Evolutionary conservation across 2,797 vertebrate species (phyloP).

Genomic region (Carapus acus): DNA sequence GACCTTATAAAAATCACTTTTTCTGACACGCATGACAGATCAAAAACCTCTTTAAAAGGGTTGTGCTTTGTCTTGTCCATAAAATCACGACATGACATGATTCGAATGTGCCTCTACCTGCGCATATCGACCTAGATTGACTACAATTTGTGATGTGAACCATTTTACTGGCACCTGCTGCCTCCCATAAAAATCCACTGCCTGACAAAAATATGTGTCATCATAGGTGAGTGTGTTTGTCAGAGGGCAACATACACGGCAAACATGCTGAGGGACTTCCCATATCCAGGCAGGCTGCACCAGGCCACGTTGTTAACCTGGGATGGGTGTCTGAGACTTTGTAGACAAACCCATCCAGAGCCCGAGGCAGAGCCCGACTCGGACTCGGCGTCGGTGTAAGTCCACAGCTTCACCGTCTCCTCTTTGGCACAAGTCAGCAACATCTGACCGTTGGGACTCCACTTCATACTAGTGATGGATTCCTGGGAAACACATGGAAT

Average conservation of each 20-base stretch:
- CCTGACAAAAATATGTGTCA: too few species aligned
- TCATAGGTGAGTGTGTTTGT: too few species aligned
- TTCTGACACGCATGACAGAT: neutral
- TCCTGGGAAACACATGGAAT: conserved; percentile 76
- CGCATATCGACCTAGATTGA: neutral
- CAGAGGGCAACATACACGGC: conserved; percentile 73
- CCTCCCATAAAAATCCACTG: neutral
- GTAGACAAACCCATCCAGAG: conserved; percentile 79
- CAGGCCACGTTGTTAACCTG: conserved; percentile 86
- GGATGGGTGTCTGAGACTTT: conserved; percentile 81
- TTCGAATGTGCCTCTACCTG: neutral
- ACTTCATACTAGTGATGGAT: conserved; percentile 82
- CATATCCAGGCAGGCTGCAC: conserved; percentile 80
- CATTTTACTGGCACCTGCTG: neutral
- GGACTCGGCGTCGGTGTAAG: conserved; percentile 39
- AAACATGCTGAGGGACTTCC: conserved; percentile 79
- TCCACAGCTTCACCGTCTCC: conserved; percentile 90
- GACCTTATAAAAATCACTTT: too few species aligned
- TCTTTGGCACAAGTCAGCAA: conserved; percentile 94
- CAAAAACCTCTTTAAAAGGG: neutral
- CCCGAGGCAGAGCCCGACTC: conserved; percentile 65
- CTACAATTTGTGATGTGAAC: neutral
- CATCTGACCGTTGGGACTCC: conserved; percentile 86
- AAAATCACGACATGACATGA: neutral
- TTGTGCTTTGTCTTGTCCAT: neutral